Percentiles rank a stretch among this genome's conserved stretches.
These are phyloP conservation scores for Gobio occitaniae DNA, from an alignment of 2,797 vertebrate species.

Conservation along the genomic window DNA sequence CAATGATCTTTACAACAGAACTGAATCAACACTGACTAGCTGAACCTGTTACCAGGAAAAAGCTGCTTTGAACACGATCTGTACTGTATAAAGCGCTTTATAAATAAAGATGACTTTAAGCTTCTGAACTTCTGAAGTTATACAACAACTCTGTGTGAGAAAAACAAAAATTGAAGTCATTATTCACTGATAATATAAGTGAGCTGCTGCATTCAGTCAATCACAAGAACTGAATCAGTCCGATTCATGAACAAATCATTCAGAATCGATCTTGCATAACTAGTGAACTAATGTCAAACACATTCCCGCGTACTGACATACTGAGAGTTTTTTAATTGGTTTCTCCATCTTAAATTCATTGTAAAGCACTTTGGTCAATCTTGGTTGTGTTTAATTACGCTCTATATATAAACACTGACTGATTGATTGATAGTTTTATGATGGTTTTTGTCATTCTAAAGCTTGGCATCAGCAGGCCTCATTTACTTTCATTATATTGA, in stretches of 20 bases:
- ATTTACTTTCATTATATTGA: background rate
- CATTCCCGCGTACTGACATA: too few species aligned
- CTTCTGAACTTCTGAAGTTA: background rate
- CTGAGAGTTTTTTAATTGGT: too few species aligned
- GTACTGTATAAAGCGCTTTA: too few species aligned
- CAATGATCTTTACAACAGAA: too few species aligned
- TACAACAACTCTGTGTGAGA: background rate
- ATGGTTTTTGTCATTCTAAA: background rate
- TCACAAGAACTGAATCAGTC: background rate
- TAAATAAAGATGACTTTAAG: background rate
- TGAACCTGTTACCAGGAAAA: too few species aligned
- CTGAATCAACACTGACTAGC: too few species aligned
- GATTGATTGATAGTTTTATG: background rate
- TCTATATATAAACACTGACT: background rate
- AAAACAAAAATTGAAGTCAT: background rate
- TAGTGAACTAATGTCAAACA: background rate
- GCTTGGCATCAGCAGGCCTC: background rate
- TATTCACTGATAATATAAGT: background rate
- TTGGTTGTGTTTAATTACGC: too few species aligned
- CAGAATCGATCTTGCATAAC: too few species aligned
- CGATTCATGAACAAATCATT: background rate
- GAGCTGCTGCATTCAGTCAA: background rate
- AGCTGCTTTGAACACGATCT: too few species aligned
- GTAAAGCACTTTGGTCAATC: too few species aligned
- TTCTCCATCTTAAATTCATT: too few species aligned